Percentiles rank a stretch among this genome's conserved stretches.
Evolutionary conservation across 1,140 invertebrate species (phyloP).

Genomic region (Dryas iulia): DNA sequence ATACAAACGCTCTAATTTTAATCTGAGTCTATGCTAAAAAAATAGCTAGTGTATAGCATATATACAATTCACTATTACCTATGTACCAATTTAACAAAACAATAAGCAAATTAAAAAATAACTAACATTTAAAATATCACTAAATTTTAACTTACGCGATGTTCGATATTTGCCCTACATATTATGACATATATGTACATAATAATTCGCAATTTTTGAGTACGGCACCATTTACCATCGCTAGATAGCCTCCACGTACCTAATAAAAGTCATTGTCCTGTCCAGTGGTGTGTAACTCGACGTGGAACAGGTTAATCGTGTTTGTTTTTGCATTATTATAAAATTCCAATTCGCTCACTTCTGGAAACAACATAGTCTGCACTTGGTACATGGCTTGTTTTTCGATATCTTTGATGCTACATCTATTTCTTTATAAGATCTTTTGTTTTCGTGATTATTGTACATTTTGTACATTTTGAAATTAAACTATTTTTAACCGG

Average conservation of each 20-base stretch:
- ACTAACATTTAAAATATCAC: too few relatives aligned
- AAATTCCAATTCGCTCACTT: slow-evolving; percentile 49
- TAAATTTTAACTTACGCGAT: too few relatives aligned
- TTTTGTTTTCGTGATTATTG: too few relatives aligned
- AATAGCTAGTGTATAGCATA: too few relatives aligned
- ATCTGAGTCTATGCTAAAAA: too few relatives aligned
- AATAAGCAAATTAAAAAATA: too few relatives aligned
- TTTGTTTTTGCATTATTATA: slow-evolving; percentile 75
- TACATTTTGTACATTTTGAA: too few relatives aligned
- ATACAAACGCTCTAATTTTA: too few relatives aligned
- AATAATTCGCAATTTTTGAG: background rate
- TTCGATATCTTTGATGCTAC: background rate
- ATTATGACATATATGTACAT: background rate
- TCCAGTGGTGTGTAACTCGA: slow-evolving; percentile 57
- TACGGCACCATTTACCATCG: background rate
- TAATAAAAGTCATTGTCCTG: slow-evolving; percentile 66
- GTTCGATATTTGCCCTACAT: background rate
- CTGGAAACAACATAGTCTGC: background rate
- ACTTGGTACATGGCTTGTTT: background rate
- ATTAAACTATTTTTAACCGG: too few relatives aligned
- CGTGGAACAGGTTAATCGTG: slow-evolving; percentile 59
- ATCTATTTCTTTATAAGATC: background rate
- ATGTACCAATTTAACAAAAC: too few relatives aligned
- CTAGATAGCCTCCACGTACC: slow-evolving; percentile 7
- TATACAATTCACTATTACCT: too few relatives aligned